A percentile compares a stretch with the other conserved stretches of the same genome.
Evolutionary conservation across 1,140 invertebrate species (phyloP).

Genomic region (Drosophila melanogaster): Release_6_plus_ISO1_MT NT_033779.5:20534001-20534500

Average conservation of each 20-base stretch:
- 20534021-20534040: conserved; percentile 70
- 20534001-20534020: conserved; percentile 76
- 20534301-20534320: conserved; percentile 64
- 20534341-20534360: conserved; percentile 27
- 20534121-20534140: background rate
- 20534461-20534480: background rate
- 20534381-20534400: conserved; percentile 12
- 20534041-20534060: conserved; percentile 30
- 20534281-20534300: conserved; percentile 31
- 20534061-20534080: background rate
- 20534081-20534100: conserved; percentile 30
- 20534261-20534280: conserved; percentile 77
- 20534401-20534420: conserved; percentile 61
- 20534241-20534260: conserved; percentile 29
- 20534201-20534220: conserved; percentile 63
- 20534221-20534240: conserved; percentile 45
- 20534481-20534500: conserved; percentile 1
- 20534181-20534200: conserved; percentile 59
- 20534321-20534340: conserved; percentile 73
- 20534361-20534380: conserved; percentile 72
- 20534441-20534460: conserved; percentile 26
- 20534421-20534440: conserved; percentile 26
- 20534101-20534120: conserved; percentile 38
- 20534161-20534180: conserved; percentile 63
- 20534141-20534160: conserved; percentile 74